Evolutionary conservation across 2,888 invertebrate species (phyloP).

Genomic region (Agonopterix alstromeriana): DNA sequence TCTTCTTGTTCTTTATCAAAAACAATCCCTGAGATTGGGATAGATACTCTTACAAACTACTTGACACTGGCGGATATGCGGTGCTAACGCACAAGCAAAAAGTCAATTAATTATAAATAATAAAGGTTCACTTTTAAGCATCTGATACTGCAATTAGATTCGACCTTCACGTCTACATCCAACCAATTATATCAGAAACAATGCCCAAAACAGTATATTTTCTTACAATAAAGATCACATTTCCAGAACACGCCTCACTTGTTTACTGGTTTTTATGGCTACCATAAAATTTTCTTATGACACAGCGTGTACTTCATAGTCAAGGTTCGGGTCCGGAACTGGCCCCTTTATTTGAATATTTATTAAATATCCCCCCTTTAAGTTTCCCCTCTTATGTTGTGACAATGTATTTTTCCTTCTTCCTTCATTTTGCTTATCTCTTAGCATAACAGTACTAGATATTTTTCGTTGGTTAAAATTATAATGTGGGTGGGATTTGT

Average conservation of each 20-base stretch:
- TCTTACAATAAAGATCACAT: constrained; percentile 2
- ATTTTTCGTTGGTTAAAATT: too few species aligned
- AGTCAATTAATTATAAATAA: too few species aligned
- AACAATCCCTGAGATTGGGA: too few species aligned
- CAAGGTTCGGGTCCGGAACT: constrained; percentile 28
- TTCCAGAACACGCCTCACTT: constrained; percentile 5
- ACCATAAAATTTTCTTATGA: constrained; percentile 8
- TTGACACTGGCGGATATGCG: too few species aligned
- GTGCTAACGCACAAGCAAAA: too few species aligned
- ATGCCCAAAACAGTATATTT: constrained; percentile 1
- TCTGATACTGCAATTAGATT: too few species aligned
- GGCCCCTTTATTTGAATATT: constrained; percentile 63
- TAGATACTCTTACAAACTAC: too few species aligned
- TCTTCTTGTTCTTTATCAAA: too few species aligned
- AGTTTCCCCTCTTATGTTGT: constrained; percentile 30
- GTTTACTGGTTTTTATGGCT: constrained; percentile 9
- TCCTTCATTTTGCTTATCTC: constrained; percentile 42
- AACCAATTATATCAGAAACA: too few species aligned
- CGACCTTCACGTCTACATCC: too few species aligned
- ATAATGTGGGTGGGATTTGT: too few species aligned
- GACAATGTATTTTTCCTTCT: constrained; percentile 33
- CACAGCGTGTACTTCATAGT: constrained; percentile 6
- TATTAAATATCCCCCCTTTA: constrained; percentile 39
- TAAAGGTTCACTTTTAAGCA: too few species aligned
- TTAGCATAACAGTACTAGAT: constrained; percentile 15